These are phyloP conservation scores for Caenorhabditis sp. DNA, from an alignment of 2,888 invertebrate species.

Conservation along the genomic window DNA sequence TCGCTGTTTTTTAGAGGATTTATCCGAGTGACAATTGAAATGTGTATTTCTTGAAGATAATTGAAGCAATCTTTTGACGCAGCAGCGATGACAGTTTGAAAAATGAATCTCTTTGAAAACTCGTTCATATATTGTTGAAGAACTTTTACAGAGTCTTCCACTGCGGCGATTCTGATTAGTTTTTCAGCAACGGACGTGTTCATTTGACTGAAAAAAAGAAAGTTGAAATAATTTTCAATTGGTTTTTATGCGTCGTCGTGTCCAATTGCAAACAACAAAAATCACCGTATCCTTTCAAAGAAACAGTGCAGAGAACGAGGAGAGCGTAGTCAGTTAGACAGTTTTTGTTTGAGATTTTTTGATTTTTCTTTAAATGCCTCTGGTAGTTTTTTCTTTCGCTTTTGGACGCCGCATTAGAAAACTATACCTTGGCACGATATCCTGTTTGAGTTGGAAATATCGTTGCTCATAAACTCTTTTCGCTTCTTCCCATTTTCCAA, in stretches of 20 bases:
- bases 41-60: conserved; percentile 21
- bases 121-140: conserved; percentile 24
- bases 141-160: conserved; percentile 18
- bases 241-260: too few relatives aligned
- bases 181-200: conserved; percentile 3
- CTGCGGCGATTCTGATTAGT: conserved; percentile 14
- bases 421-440: conserved; percentile 13
- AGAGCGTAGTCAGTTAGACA: too few relatives aligned
- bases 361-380: too few relatives aligned
- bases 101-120: conserved; percentile 20
- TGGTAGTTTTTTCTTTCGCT: too few relatives aligned
- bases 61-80: conserved; percentile 23
- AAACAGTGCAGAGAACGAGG: too few relatives aligned
- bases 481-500: conserved; percentile 12
- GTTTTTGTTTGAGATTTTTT: too few relatives aligned
- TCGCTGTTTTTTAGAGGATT: conserved; percentile 9
- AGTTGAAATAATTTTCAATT: neutral
- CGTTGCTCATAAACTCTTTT: conserved; percentile 20
- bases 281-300: too few relatives aligned
- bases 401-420: too few relatives aligned
- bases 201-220: neutral
- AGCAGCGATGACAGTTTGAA: conserved; percentile 22
- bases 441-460: conserved; percentile 20
- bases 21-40: conserved; percentile 20
- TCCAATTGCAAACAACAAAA: too few relatives aligned